Conservation (phyloP, 2,797 vertebrate genomes). For the Pangasius macronema region DNA sequence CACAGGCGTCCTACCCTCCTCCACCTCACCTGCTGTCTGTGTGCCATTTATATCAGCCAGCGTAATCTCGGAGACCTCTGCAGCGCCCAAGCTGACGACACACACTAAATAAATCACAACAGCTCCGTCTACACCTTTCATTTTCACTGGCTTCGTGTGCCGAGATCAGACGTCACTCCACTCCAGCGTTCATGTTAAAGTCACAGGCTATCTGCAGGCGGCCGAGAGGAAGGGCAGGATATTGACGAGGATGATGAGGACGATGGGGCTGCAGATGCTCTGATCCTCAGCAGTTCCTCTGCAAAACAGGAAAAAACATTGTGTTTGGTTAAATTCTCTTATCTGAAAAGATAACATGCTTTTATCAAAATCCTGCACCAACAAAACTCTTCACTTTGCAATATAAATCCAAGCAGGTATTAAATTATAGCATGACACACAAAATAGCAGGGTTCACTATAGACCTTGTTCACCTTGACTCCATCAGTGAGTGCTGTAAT, state of each 20-base stretch:
- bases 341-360: neutral
- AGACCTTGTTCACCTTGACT: neutral
- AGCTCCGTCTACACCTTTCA: constrained; percentile 61
- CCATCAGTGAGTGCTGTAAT: too few relatives aligned
- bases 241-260: neutral
- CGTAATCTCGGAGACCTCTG: constrained; percentile 50
- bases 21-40: constrained; percentile 64
- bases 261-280: neutral
- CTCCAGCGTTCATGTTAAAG: constrained; percentile 59
- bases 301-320: neutral
- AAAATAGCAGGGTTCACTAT: neutral
- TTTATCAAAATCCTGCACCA: too few relatives aligned
- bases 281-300: constrained; percentile 25
- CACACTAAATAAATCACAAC: constrained; percentile 60
- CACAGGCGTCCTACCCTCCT: constrained; percentile 74
- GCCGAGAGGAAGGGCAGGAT: constrained; percentile 14
- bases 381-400: too few relatives aligned
- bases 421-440: too few relatives aligned
- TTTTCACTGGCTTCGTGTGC: constrained; percentile 63
- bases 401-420: neutral
- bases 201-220: constrained; percentile 67
- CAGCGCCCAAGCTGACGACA: constrained; percentile 71
- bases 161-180: constrained; percentile 62
- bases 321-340: neutral
- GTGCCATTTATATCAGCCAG: constrained; percentile 49